Percentiles rank a stretch among this genome's conserved stretches.
Evolutionary conservation across 2,888 invertebrate genomes (phyloP).

Genomic region (Meloe dianella): DNA sequence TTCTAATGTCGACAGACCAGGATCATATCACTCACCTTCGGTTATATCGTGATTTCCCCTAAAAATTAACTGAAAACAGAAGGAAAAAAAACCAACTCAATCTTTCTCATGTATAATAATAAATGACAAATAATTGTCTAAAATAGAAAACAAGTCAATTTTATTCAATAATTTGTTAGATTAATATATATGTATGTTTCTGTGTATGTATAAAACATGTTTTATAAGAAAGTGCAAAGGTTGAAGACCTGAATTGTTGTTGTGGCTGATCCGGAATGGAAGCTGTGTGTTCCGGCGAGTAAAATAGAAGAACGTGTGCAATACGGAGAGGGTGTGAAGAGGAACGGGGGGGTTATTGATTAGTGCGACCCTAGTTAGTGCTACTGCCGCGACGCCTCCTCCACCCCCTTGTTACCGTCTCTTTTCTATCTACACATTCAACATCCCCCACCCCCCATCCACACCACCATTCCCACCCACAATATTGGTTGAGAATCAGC

Average conservation of each 20-base stretch:
- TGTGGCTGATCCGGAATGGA: constrained; percentile 51
- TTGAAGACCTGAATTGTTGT: constrained; percentile 45
- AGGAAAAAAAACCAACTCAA: background rate
- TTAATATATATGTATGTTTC: background rate
- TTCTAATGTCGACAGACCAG: constrained; percentile 34
- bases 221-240: constrained; percentile 40
- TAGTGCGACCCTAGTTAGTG: constrained; percentile 61
- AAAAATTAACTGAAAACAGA: constrained; percentile 14
- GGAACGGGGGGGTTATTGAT: constrained; percentile 57
- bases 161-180: constrained; percentile 15
- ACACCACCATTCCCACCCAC: background rate
- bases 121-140: background rate
- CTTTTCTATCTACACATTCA: background rate
- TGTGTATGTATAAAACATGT: constrained; percentile 1
- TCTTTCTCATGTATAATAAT: background rate
- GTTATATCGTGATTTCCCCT: constrained; percentile 25
- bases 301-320: constrained; percentile 27
- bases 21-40: constrained; percentile 35
- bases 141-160: constrained; percentile 21
- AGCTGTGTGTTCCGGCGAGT: constrained; percentile 48
- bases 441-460: background rate
- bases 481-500: constrained; percentile 21
- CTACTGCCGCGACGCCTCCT: constrained; percentile 35
- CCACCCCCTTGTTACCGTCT: constrained; percentile 17
- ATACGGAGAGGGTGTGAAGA: constrained; percentile 36